phyloP scores from a whole-genome alignment of 2,113 vertebrate species.

The Syrmaticus mikado region DNA sequence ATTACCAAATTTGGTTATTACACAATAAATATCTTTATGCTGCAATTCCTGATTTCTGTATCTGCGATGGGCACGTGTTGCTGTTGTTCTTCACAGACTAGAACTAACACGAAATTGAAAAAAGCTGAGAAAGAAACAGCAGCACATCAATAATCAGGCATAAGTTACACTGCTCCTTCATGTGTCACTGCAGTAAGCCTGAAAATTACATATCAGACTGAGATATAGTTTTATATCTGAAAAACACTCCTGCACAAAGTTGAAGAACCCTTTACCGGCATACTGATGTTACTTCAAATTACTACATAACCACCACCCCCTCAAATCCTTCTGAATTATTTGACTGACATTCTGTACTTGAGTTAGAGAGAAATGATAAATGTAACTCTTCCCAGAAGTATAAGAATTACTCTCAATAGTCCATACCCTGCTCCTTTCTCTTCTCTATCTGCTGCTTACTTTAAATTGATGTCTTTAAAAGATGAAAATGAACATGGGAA shows the following conservation, averaged over 20 bases:
- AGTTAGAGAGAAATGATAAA: constrained; percentile 8
- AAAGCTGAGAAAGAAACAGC: not conserved
- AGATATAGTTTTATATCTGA: not conserved
- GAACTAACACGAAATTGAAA: not conserved
- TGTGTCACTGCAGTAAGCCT: constrained; percentile 2
- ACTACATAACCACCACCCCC: not conserved
- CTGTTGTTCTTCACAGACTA: not conserved
- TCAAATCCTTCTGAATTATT: constrained; percentile 10
- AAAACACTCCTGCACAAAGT: not conserved
- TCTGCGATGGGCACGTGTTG: not conserved
- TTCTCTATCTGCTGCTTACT: not conserved
- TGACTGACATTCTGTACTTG: not conserved
- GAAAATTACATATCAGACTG: not conserved
- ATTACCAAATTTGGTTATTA: constrained; percentile 9
- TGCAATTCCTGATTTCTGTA: not conserved
- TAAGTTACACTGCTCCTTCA: not conserved
- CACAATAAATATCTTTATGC: not conserved
- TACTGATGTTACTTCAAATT: not conserved
- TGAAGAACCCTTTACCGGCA: not conserved
- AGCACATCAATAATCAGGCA: not conserved
- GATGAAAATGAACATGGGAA: not conserved
- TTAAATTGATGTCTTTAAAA: not conserved
- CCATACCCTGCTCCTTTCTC: not conserved
- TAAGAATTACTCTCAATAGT: not conserved
- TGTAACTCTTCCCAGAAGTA: not conserved